These are phyloP conservation scores for Atlantisia rogersi DNA, from an alignment of 2,113 vertebrate genomes.

Conservation along the genomic window DNA sequence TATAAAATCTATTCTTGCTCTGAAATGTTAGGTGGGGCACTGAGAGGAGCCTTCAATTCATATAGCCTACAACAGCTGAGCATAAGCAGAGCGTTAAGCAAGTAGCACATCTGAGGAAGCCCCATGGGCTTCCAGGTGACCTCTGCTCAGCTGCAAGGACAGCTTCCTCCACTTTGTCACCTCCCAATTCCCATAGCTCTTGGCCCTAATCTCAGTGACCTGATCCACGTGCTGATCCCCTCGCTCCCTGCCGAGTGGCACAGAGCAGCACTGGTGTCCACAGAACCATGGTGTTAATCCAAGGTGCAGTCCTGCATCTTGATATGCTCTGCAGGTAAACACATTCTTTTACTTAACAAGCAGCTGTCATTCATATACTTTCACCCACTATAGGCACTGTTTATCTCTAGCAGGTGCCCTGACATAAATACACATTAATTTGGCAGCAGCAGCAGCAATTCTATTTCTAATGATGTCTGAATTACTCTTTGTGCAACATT, in stretches of 20 bases:
- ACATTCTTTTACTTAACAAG: neutral
- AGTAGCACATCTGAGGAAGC: accelerated
- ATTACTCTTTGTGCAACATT: neutral
- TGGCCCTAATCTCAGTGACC: neutral
- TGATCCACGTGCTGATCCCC: accelerated
- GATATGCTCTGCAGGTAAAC: neutral
- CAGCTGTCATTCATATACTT: neutral
- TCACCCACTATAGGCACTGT: neutral
- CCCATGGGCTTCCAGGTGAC: neutral
- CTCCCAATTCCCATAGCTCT: neutral
- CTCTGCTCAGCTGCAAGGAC: neutral
- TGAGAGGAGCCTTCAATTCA: neutral
- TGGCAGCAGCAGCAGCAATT: neutral
- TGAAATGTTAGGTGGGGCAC: neutral
- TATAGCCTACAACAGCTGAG: neutral
- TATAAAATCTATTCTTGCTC: neutral
- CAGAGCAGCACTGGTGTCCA: neutral
- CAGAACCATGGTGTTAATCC: neutral
- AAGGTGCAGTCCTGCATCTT: neutral
- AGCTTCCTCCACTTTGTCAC: neutral
- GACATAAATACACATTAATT: neutral
- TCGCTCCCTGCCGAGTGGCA: neutral
- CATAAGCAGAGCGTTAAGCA: neutral
- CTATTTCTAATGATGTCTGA: neutral
- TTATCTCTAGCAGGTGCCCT: neutral